Conservation (phyloP, 2,113 vertebrate genomes). For the Labeo catla region DNA sequence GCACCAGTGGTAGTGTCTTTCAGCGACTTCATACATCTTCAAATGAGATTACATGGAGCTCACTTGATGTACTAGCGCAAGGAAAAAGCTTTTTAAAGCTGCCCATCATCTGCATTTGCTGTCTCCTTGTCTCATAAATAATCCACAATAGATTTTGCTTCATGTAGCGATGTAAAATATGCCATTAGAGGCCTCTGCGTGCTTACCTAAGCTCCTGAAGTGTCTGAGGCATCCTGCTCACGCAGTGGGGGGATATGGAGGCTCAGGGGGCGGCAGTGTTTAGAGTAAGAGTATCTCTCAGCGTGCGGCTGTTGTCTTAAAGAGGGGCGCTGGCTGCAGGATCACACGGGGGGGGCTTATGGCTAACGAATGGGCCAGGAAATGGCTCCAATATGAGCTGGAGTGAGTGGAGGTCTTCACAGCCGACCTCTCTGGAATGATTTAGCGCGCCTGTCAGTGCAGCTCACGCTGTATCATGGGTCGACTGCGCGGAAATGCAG, state of each 20-base stretch:
- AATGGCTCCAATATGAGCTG: conserved; percentile 76
- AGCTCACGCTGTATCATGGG: neutral
- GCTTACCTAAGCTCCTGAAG: conserved; percentile 12
- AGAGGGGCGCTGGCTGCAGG: conserved; percentile 1
- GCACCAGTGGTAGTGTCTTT: neutral
- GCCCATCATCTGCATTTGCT: conserved; percentile 14
- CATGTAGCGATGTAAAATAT: neutral
- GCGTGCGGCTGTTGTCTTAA: conserved; percentile 25
- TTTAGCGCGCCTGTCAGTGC: conserved; percentile 33
- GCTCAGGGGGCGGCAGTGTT: conserved; percentile 32
- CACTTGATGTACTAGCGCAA: neutral
- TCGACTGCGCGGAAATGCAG: neutral
- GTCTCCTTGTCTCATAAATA: conserved; percentile 24
- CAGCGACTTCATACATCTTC: neutral
- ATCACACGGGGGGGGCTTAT: conserved; percentile 56
- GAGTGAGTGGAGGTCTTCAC: conserved; percentile 64
- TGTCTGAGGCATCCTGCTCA: neutral
- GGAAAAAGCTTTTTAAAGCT: conserved; percentile 21
- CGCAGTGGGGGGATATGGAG: neutral
- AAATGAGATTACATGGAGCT: conserved; percentile 14
- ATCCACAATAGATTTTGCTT: neutral
- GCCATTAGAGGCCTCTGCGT: neutral
- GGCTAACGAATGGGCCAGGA: conserved; percentile 72
- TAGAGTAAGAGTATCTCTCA: conserved; percentile 34
- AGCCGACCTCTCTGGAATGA: conserved; percentile 16